Evolutionary conservation across 2,797 vertebrate genomes (phyloP).

Genomic region (Pachyuromys duprasi): DNA sequence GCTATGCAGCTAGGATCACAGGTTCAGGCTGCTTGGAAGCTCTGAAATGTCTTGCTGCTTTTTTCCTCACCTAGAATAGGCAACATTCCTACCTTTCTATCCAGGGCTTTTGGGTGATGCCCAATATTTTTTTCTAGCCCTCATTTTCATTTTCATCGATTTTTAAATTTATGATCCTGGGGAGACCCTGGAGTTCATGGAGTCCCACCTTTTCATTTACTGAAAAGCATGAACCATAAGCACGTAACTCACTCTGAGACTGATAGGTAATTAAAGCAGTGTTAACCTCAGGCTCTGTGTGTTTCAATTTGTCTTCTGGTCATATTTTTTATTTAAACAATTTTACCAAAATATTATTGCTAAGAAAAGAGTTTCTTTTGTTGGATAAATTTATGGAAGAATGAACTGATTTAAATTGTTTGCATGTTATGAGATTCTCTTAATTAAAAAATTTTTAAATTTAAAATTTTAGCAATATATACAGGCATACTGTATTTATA

Average conservation of each 20-base stretch:
- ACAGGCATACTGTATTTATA: not conserved
- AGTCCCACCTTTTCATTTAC: not conserved
- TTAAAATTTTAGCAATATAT: not conserved
- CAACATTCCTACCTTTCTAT: not conserved
- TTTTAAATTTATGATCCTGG: conserved; percentile 33
- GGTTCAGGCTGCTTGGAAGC: not conserved
- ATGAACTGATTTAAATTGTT: not conserved
- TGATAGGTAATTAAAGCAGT: conserved; percentile 1
- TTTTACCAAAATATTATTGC: not conserved
- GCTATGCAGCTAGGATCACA: not conserved
- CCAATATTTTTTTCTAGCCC: not conserved
- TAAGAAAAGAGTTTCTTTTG: not conserved
- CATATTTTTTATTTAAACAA: conserved; percentile 42
- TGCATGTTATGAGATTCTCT: conserved; percentile 31
- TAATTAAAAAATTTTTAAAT: not conserved
- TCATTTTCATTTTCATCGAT: conserved; percentile 16
- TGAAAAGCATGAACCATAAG: not conserved
- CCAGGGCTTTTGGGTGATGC: not conserved
- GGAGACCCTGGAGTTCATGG: not conserved
- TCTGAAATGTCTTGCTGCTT: not conserved
- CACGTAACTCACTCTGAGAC: not conserved
- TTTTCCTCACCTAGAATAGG: not conserved
- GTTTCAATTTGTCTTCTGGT: not conserved
- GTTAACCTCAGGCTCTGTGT: not conserved
- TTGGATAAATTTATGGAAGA: conserved; percentile 7